Evolutionary conservation across 2,113 vertebrate genomes (phyloP), one percentile per base, ranked within the genome.

Genomic region (Microtus oregoni): DNA sequence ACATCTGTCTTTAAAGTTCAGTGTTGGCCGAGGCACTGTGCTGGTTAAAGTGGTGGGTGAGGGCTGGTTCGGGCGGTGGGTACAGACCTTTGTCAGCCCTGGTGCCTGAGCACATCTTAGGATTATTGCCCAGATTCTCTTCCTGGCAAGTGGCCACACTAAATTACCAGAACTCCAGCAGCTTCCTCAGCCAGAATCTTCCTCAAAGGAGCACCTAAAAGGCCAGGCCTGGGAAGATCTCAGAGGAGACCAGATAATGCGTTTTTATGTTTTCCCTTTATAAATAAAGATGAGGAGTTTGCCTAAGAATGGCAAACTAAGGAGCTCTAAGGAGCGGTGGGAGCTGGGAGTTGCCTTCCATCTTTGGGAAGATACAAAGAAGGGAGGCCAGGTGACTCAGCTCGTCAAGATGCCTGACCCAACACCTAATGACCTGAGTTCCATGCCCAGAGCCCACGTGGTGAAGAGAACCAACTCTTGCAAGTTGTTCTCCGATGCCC

Each of bases 41-140:
- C 77, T 50, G 55, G 55, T 55, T 47, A 52, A 32, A 52, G 17
- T 47, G 28, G 35, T 17, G 11, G 61, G 5, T 10, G 28, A 8
- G 4, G 7, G 0, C 3, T 7, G 7, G 4, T 11, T 12, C 1
- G 0, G 44, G 72, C 12, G 10, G 58, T 35, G 0, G 28, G 7
- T 1, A 0, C 4, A 28, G 73, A 38, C 9, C 1, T 30, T 91
- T 35, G 1, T 32, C 32, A 41, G 52, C 28, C 38, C 35, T 61
- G 44, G 30, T 47, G 11, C 32, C 86, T 63, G 11, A 6, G 7
- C 12, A 13, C 1, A 41, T 38, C 20, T 28, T 11, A 38, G 1
- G 7, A 52, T 68, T 55, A 32, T 58, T 28, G 63, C 30, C 41
- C 50, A n/a, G 44, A 44, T 10, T n/a, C 50, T 68, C n/a, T 65